Evolutionary conservation across 2,113 vertebrate genomes (phyloP).

Genomic region (Porphyrio hochstetteri): DNA sequence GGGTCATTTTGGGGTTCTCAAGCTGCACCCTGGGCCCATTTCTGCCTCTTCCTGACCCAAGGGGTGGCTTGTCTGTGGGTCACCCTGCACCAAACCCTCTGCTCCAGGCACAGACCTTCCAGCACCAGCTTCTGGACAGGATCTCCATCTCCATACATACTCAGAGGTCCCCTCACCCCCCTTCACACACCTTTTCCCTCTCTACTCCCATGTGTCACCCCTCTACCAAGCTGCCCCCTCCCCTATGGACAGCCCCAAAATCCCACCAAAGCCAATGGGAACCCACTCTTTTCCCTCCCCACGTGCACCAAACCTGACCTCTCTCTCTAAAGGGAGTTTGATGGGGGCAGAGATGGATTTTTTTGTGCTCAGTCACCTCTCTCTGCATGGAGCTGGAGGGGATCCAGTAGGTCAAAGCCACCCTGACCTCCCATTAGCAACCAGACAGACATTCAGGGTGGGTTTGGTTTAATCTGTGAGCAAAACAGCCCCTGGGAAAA

Average conservation of each 20-base stretch:
- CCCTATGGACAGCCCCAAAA: neutral
- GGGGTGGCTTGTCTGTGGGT: neutral
- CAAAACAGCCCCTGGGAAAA: neutral
- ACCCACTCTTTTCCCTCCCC: neutral
- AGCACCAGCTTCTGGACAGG: too few species aligned
- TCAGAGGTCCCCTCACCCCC: fast-evolving
- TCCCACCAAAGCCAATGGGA: neutral
- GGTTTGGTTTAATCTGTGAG: neutral
- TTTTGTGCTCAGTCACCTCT: neutral
- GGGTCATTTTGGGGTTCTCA: too few species aligned
- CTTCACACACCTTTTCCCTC: neutral
- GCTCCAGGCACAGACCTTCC: neutral
- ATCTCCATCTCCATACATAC: too few species aligned
- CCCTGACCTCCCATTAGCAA: neutral
- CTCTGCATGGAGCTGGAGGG: neutral
- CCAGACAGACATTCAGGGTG: neutral
- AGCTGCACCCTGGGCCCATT: neutral
- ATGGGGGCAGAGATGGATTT: neutral
- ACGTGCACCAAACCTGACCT: neutral
- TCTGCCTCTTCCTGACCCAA: neutral
- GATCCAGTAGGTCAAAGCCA: neutral
- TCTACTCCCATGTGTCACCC: fast-evolving
- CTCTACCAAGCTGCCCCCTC: neutral
- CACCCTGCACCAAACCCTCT: neutral
- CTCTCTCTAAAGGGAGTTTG: neutral